Evolutionary conservation across 2,888 invertebrate genomes (phyloP).

Genomic region (Drosophila sordidula): DNA sequence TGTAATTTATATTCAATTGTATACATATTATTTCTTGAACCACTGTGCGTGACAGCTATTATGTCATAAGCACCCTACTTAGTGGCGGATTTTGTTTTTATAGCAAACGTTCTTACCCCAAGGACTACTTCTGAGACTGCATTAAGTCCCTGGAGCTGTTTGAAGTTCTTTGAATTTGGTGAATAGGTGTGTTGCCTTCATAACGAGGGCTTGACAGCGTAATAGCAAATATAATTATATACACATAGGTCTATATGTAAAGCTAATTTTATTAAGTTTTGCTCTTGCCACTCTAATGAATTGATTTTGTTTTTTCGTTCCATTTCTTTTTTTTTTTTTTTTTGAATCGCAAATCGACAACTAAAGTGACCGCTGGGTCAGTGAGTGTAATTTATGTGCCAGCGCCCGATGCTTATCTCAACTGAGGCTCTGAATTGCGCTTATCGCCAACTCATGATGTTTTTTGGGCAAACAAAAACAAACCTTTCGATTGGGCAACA

Average conservation of each 20-base stretch:
- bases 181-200: slow-evolving; percentile 51
- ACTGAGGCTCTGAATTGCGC: slow-evolving; percentile 33
- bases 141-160: slow-evolving; percentile 44
- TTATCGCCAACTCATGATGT: slow-evolving; percentile 58
- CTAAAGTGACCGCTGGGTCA: slow-evolving; percentile 9
- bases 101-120: slow-evolving; percentile 37
- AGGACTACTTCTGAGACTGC: slow-evolving; percentile 10
- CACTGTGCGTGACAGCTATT: slow-evolving; percentile 69
- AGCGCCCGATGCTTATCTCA: slow-evolving; percentile 60
- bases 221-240: slow-evolving; percentile 11
- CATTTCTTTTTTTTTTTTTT: not conserved
- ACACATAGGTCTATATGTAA: not conserved
- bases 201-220: slow-evolving; percentile 43
- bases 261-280: slow-evolving; percentile 69
- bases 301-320: slow-evolving; percentile 50
- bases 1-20: not conserved
- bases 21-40: not conserved
- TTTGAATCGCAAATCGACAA: slow-evolving; percentile 25
- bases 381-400: slow-evolving; percentile 65
- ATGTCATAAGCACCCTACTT: slow-evolving; percentile 75
- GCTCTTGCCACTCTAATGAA: slow-evolving; percentile 71
- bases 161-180: slow-evolving; percentile 68
- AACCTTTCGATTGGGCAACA: slow-evolving; percentile 62
- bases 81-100: slow-evolving; percentile 75
- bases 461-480: slow-evolving; percentile 20